Percentiles rank a stretch among this genome's conserved stretches.
Conservation (phyloP, 2,888 invertebrate genomes). For the Melipona beecheii region DNA sequence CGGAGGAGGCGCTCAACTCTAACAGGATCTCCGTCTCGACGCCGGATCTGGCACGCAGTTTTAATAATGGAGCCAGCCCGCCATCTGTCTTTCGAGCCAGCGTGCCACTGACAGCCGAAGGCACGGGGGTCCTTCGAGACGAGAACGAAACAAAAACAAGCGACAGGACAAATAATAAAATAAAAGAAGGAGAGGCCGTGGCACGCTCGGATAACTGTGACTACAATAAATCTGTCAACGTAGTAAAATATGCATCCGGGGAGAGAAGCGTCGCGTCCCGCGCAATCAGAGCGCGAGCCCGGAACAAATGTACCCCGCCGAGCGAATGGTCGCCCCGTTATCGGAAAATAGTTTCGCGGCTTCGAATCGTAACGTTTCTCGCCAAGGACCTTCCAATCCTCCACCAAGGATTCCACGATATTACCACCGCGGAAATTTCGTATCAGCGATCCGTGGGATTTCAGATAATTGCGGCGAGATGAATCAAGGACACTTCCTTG, state of each 20-base stretch:
- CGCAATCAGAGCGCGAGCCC: constrained; percentile 79
- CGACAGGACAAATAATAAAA: constrained; percentile 67
- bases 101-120: constrained; percentile 52
- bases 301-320: constrained; percentile 76
- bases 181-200: constrained; percentile 71
- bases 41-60: constrained; percentile 39
- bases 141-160: constrained; percentile 48
- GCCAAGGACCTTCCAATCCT: background rate
- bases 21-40: constrained; percentile 17
- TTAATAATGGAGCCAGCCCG: constrained; percentile 50
- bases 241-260: constrained; percentile 80
- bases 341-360: constrained; percentile 80
- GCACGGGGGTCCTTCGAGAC: constrained; percentile 41
- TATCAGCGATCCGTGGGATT: background rate
- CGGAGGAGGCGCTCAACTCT: background rate
- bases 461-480: too few relatives aligned
- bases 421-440: background rate
- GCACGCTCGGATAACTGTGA: constrained; percentile 74
- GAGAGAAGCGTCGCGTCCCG: constrained; percentile 65
- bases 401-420: background rate
- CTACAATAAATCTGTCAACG: constrained; percentile 80
- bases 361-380: constrained; percentile 32
- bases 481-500: too few relatives aligned
- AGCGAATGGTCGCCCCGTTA: constrained; percentile 75
- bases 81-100: constrained; percentile 32